These are phyloP conservation scores for Linurgus olivaceus DNA, from an alignment of 2,797 vertebrate genomes.

Conservation along the genomic window DNA sequence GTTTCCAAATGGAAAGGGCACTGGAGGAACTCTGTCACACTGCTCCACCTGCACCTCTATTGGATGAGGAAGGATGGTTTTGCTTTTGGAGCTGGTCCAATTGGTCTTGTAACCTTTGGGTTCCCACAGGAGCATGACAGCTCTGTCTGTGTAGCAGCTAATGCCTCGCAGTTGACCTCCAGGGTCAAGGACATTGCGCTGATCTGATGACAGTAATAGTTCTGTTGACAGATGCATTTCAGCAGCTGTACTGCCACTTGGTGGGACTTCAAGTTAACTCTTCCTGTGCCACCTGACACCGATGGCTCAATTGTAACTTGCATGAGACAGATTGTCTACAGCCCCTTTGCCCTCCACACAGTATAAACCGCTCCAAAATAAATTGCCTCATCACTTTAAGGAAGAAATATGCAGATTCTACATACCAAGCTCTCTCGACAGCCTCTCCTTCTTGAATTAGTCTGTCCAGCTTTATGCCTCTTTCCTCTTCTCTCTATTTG, in stretches of 20 bases:
- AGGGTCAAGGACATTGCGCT: conserved; percentile 84
- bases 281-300: not conserved
- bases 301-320: not conserved
- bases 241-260: conserved; percentile 85
- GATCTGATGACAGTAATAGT: conserved; percentile 93
- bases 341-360: not conserved
- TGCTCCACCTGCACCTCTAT: not conserved
- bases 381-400: not conserved
- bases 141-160: conserved; percentile 51
- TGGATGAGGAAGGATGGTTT: not conserved
- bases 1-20: not conserved
- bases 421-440: not conserved
- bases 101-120: conserved; percentile 21
- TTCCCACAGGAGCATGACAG: conserved; percentile 4
- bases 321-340: not conserved
- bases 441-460: not conserved
- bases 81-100: conserved; percentile 27
- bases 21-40: not conserved
- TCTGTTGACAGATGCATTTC: conserved; percentile 90
- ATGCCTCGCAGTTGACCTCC: conserved; percentile 74
- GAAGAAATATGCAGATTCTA: not conserved
- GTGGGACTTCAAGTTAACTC: conserved; percentile 59
- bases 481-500: not conserved
- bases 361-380: not conserved
- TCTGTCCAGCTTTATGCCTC: not conserved